Percentiles rank a stretch among this genome's conserved stretches.
Evolutionary conservation across 2,888 invertebrate genomes (phyloP).

Genomic region (Macaria liturata): DNA sequence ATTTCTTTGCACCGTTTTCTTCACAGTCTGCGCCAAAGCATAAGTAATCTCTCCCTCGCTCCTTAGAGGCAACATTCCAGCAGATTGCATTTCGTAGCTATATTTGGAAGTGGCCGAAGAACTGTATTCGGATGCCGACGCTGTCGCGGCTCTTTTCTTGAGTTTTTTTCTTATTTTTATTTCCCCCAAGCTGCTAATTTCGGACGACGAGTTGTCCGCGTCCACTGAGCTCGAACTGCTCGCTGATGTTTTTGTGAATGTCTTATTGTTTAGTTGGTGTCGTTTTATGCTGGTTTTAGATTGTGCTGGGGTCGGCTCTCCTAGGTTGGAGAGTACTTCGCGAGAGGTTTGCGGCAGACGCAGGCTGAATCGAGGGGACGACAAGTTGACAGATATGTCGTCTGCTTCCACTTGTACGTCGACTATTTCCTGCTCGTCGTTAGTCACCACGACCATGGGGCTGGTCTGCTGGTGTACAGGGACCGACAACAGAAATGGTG

Average conservation of each 20-base stretch:
- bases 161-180: slow-evolving; percentile 55
- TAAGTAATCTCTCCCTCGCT: slow-evolving; percentile 64
- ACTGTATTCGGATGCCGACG: slow-evolving; percentile 59
- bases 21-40: slow-evolving; percentile 49
- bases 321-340: slow-evolving; percentile 63
- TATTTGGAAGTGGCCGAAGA: slow-evolving; percentile 54
- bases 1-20: slow-evolving; percentile 39
- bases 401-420: slow-evolving; percentile 52
- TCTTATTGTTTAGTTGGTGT: slow-evolving; percentile 31
- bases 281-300: slow-evolving; percentile 29
- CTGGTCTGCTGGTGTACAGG: slow-evolving; percentile 68
- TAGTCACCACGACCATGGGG: slow-evolving; percentile 50
- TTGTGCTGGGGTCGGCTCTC: slow-evolving; percentile 37
- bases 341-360: slow-evolving; percentile 64
- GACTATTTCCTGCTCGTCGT: slow-evolving; percentile 46
- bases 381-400: slow-evolving; percentile 68
- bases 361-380: slow-evolving; percentile 71
- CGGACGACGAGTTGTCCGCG: slow-evolving; percentile 67
- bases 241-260: slow-evolving; percentile 36
- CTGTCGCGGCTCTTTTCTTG: slow-evolving; percentile 45
- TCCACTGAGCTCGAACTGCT: slow-evolving; percentile 67
- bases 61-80: slow-evolving; percentile 57
- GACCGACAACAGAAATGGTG: slow-evolving; percentile 56
- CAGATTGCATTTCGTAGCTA: slow-evolving; percentile 54
- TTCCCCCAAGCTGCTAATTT: slow-evolving; percentile 75